Evolutionary conservation across 1,140 invertebrate species (phyloP), one percentile per base, ranked within the genome.

Genomic region (Scaptomyza graminum): DNA sequence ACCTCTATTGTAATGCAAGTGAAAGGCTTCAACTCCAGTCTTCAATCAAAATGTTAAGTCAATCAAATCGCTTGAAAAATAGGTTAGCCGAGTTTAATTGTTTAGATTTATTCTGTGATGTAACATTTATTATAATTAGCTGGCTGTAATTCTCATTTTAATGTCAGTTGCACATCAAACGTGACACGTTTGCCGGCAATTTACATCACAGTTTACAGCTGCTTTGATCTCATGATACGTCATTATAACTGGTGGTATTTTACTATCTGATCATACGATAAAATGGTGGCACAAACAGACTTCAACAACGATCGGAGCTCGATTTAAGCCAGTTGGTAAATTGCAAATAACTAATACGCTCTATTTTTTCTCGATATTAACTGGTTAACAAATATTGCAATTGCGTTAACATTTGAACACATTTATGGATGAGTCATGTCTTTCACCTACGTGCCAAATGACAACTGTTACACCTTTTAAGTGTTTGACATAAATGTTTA

Each of bases 111-210:
- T 59, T 47, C 31, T 49, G 50, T 52, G 28, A 16, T 31, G 41
- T 37, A 51, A 43, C 69, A 47, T 70, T 16, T 43, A 25, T 74
- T 64, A 57, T 76, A 80, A 80, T 75, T 63, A 64, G 46, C 63
- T 56, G 18, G 13, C 39, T 49, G 50, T 76, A 65, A 67, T 51
- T 62, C 79, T 63, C 15, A 49, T 41, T 67, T 81, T 81, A 81
- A 85, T 85, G 74, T 74, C 77, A 84, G 77, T 39, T 76, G 65
- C 46, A 77, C 74, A 69, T 78, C 60, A 69, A 76, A 78, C 49
- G 47, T 63, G 44, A 62, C 57, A 51, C 62, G 74, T 64, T 34
- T 73, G 57, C 47, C 41, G 18, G 18, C 46, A 41, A 37, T 44
- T 57, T 69, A 25, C 50, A 73, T 50, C 13, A 39, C 22, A 15